A percentile compares a stretch with the other conserved stretches of the same genome.
These are phyloP conservation scores for Parotocinclus haroldoi DNA, from an alignment of 2,797 vertebrate species.

Conservation along the genomic window DNA sequence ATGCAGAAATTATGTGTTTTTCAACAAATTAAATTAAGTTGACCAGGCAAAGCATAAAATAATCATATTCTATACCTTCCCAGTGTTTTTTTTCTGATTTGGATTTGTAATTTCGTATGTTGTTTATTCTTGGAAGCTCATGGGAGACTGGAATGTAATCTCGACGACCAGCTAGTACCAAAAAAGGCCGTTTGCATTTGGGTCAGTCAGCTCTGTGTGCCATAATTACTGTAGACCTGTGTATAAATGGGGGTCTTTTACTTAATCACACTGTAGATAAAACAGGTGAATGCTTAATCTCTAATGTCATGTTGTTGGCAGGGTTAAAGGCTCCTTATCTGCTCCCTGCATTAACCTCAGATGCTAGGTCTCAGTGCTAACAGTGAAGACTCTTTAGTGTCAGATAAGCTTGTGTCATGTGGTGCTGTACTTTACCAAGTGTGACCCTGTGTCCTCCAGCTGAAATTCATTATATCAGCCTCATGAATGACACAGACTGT, in stretches of 20 bases:
- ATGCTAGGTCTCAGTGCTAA: conserved; percentile 51
- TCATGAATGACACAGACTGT: no score
- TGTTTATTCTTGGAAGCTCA: no score
- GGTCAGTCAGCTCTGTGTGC: no score
- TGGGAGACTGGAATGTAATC: no score
- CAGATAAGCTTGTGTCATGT: conserved; percentile 18
- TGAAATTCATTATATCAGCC: conserved; percentile 1
- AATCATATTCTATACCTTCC: no score
- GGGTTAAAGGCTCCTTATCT: conserved; percentile 49
- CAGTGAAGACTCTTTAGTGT: conserved; percentile 38
- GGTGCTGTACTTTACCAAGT: conserved; percentile 5
- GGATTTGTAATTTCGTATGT: no score
- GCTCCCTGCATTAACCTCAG: conserved; percentile 53
- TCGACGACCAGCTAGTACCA: no score
- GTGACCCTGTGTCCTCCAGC: conserved; percentile 5
- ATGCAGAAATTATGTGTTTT: no score
- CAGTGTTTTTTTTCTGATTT: no score
- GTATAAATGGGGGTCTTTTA: not conserved
- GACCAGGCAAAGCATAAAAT: no score
- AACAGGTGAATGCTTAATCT: conserved; percentile 37
- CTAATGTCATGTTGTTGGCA: conserved; percentile 25
- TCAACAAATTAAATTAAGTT: no score
- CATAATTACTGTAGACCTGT: not conserved
- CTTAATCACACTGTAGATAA: conserved; percentile 30
- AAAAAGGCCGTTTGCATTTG: no score